Evolutionary conservation across 2,113 vertebrate genomes (phyloP).

Genomic region (Tupaia chinensis): DNA sequence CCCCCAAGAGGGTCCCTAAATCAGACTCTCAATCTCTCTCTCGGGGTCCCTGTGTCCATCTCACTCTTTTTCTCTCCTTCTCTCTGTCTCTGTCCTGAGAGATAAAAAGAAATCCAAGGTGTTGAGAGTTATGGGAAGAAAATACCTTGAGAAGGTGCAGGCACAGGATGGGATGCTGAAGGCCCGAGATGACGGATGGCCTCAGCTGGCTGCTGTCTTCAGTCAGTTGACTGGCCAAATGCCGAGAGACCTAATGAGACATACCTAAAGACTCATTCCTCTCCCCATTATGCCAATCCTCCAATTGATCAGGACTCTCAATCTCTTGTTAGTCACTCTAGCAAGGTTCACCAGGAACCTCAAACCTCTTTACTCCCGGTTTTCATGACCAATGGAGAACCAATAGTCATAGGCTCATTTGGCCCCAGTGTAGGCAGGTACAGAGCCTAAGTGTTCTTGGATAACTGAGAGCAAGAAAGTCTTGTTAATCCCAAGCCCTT

Average conservation of each 20-base stretch:
- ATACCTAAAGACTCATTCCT: not conserved
- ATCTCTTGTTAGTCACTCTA: not conserved
- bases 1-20: not conserved
- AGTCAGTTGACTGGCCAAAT: conserved; percentile 82
- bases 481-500: not conserved
- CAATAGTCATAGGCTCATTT: not conserved
- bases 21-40: not conserved
- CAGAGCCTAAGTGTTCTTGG: not conserved
- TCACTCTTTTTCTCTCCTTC: not conserved
- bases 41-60: not conserved
- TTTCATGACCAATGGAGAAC: not conserved
- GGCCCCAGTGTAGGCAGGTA: not conserved
- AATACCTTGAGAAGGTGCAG: conserved; percentile 88
- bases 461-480: not conserved
- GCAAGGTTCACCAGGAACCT: not conserved
- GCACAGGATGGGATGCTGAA: conserved; percentile 79
- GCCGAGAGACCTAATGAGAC: conserved; percentile 78
- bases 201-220: conserved; percentile 76
- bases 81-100: not conserved
- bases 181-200: conserved; percentile 77
- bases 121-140: not conserved
- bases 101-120: conserved; percentile 4
- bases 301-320: not conserved
- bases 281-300: not conserved
- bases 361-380: not conserved